These are phyloP conservation scores for Stictocephala bisonia DNA, from an alignment of 2,888 invertebrate genomes.

Conservation along the genomic window DNA sequence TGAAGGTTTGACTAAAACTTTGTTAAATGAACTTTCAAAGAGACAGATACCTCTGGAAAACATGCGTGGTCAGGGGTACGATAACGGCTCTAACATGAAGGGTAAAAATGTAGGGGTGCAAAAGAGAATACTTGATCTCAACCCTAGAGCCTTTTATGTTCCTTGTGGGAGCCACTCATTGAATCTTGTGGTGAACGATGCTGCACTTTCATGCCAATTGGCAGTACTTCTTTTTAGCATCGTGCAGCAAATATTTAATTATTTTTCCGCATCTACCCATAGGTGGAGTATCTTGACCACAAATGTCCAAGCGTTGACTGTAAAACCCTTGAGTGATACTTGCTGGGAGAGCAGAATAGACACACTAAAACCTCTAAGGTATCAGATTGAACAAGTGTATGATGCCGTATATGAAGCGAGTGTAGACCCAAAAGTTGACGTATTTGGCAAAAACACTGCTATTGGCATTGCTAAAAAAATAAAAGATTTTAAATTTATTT, in stretches of 20 bases:
- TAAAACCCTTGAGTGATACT: slow-evolving; percentile 23
- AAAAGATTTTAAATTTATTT: slow-evolving; percentile 7
- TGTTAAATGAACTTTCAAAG: slow-evolving; percentile 7
- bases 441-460: slow-evolving; percentile 19
- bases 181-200: slow-evolving; percentile 28
- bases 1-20: slow-evolving; percentile 19
- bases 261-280: slow-evolving; percentile 18
- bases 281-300: slow-evolving; percentile 26
- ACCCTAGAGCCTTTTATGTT: slow-evolving; percentile 24
- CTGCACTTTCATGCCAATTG: slow-evolving; percentile 7
- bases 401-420: slow-evolving; percentile 32
- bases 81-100: slow-evolving; percentile 39
- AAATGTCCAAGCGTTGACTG: slow-evolving; percentile 11
- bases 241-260: slow-evolving; percentile 20
- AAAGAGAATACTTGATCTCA: slow-evolving; percentile 17
- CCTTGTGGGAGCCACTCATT: slow-evolving; percentile 28
- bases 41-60: slow-evolving; percentile 5
- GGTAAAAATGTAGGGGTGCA: slow-evolving; percentile 34
- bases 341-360: slow-evolving; percentile 37
- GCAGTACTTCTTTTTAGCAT: slow-evolving; percentile 23
- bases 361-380: slow-evolving; percentile 13
- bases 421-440: slow-evolving; percentile 19
- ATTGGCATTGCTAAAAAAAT: slow-evolving; percentile 18
- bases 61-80: slow-evolving; percentile 23
- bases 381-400: slow-evolving; percentile 27